Conservation (phyloP, 92 coral and sea anemone genomes). For the Parazoanthus darwini region DNA sequence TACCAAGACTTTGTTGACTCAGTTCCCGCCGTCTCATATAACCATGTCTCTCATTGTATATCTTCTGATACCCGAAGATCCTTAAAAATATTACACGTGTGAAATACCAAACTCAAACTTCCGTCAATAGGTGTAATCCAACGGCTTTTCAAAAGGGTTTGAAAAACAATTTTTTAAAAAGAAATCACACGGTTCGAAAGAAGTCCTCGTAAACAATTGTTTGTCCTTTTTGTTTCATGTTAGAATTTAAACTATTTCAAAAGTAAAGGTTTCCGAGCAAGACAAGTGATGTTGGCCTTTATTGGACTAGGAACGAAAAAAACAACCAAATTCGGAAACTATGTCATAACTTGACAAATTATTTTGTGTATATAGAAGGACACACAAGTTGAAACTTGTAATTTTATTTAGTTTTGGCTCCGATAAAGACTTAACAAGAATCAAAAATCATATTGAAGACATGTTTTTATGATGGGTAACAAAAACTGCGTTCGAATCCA, state of each 20-base stretch:
- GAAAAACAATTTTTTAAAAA: not conserved
- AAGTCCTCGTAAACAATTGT: no score
- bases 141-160: not conserved
- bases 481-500: no score
- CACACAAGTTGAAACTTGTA: not conserved
- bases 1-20: not conserved
- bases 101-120: not conserved
- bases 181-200: not conserved
- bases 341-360: not conserved
- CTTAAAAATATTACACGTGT: slow-evolving; percentile 14
- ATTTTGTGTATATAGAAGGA: not conserved
- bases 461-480: no score
- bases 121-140: not conserved
- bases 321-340: not conserved
- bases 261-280: not conserved
- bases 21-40: not conserved
- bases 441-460: not conserved
- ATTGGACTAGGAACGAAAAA: not conserved
- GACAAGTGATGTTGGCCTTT: not conserved
- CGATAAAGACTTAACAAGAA: no score
- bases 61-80: not conserved
- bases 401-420: not conserved
- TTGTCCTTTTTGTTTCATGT: no score
- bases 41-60: not conserved
- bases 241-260: not conserved